phyloP scores from a whole-genome alignment of 2,888 invertebrate genomes.

The Cataglyphis rosenhaueri region DNA sequence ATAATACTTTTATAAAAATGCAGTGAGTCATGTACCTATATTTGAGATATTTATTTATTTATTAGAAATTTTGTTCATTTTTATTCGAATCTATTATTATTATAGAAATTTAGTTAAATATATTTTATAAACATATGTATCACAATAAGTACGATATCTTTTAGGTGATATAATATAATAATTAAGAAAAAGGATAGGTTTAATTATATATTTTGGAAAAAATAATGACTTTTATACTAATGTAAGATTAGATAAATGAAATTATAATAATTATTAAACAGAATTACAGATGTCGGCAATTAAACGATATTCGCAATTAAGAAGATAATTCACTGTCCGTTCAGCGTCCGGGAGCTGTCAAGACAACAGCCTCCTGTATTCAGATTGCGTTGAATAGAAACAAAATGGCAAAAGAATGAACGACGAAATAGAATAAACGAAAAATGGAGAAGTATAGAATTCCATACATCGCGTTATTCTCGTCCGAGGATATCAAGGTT shows the following conservation, averaged over 20 bases:
- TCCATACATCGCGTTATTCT: constrained; percentile 50
- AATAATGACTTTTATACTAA: neutral
- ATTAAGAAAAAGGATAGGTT: neutral
- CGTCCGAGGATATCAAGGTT: constrained; percentile 45
- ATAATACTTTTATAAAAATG: neutral
- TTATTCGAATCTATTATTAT: neutral
- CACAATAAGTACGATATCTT: neutral
- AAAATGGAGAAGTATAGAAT: constrained; percentile 52
- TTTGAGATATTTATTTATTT: neutral
- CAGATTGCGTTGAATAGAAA: constrained; percentile 40
- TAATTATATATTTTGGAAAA: neutral
- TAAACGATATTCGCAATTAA: constrained; percentile 10
- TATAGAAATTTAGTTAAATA: neutral
- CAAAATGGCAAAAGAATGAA: constrained; percentile 39
- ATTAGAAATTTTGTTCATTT: neutral
- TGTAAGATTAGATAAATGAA: neutral
- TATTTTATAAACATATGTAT: neutral
- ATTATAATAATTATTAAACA: neutral
- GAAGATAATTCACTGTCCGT: neutral
- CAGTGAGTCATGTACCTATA: neutral
- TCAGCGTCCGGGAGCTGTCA: constrained; percentile 12
- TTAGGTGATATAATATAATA: neutral
- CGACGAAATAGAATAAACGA: constrained; percentile 50
- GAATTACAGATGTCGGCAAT: neutral
- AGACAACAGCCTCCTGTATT: neutral